Percentiles rank a stretch among this genome's conserved stretches.
These are phyloP conservation scores for Onychorhynchus coronatus DNA, from an alignment of 2,113 vertebrate genomes.

Conservation along the genomic window DNA sequence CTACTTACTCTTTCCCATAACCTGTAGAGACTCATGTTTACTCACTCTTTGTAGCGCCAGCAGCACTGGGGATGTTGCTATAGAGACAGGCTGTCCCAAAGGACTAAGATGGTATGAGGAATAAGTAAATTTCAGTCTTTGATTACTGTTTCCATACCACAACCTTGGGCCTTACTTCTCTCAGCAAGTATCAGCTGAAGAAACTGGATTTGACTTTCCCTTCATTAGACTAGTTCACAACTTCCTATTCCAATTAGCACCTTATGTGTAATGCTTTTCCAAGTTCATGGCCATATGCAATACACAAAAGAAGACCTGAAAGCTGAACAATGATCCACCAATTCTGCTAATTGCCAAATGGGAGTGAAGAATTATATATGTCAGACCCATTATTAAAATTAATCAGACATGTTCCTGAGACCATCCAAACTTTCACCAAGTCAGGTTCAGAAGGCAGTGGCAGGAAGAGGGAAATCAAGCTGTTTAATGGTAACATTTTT, in stretches of 20 bases:
- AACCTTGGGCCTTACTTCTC: rapidly evolving
- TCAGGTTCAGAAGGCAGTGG: not conserved
- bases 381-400: not conserved
- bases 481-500: not conserved
- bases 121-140: not conserved
- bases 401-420: not conserved
- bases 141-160: not conserved
- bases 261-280: not conserved
- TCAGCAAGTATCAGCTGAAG: not conserved
- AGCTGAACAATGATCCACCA: not conserved
- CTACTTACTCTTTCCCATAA: not conserved
- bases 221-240: not conserved
- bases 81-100: not conserved
- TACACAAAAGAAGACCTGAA: not conserved
- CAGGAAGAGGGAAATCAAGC: not conserved
- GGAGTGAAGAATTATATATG: not conserved
- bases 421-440: not conserved
- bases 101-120: not conserved
- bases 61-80: not conserved
- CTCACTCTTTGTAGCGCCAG: not conserved
- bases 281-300: not conserved
- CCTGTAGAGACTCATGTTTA: not conserved
- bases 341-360: not conserved
- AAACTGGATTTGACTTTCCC: not conserved
- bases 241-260: not conserved